Evolutionary conservation across 1,140 invertebrate species (phyloP), one percentile per base, ranked within the genome.

Genomic region (Battus philenor): DNA sequence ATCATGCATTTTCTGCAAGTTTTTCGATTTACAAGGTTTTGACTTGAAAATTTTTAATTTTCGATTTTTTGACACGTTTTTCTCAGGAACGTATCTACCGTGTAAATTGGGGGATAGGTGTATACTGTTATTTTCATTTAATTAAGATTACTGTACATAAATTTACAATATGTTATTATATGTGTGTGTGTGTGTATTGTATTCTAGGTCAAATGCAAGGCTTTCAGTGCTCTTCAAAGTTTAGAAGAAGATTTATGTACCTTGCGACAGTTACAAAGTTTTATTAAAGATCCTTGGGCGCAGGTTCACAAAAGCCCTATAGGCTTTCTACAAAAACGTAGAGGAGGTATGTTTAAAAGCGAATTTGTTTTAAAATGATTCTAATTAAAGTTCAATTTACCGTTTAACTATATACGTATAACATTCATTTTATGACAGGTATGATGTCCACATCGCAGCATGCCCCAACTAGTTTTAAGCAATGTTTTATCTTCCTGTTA

Each of bases 231-330:
- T 12, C 82, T 99, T 12, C 94, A 97, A 68, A 95, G 95, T 9
- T 85, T 99, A 44, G 97, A 99, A 88, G 90, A 92, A 18, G 97
- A 99, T 88, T 87, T 99, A n/a, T 92, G 90, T 49, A 92, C 91
- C 24, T 75, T 98, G 46, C 92, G 94, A 20, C 93, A 95, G 55
- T 78, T 97, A 43, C 88, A 90, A 47, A 87, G 77, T 44, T 94
- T 93, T 59, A 90, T 92, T 41, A 95, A 93, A 73, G 95, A 97
- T 54, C 93, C 95, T 0, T 93, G 94, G 71, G 92, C 93, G 58
- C 87, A 97, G 30, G 92, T 98, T 32, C 94, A 96, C 69, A 96
- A 96, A 77, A 96, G 94, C 54, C 92, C 95, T 18, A 93, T 98
- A 53, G 97, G 97, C 5, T 89, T 94, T 39, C 80, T 95, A 2